A percentile compares a stretch with the other conserved stretches of the same genome.
These are phyloP conservation scores for Eupithecia exiguata DNA, from an alignment of 2,888 invertebrate genomes.

Conservation along the genomic window DNA sequence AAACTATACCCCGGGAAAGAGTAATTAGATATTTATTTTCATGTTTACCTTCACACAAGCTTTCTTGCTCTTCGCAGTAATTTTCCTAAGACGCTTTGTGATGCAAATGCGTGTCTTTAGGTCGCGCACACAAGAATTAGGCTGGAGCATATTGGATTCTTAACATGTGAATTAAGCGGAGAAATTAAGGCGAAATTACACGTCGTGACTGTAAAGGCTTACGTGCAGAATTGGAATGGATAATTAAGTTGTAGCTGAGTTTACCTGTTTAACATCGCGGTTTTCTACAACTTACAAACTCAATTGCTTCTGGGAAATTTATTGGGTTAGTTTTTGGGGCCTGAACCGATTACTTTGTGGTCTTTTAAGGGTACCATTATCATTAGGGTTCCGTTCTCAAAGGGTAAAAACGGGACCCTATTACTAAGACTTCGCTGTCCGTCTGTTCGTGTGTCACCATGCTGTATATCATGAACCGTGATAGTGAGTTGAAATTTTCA, in stretches of 20 bases:
- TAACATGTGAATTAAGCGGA: conserved; percentile 49
- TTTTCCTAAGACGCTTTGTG: conserved; percentile 59
- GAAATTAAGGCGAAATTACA: conserved; percentile 45
- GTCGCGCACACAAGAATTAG: conserved; percentile 36
- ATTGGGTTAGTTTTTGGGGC: neutral
- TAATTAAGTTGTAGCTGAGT: conserved; percentile 35
- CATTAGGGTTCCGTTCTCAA: too few relatives aligned
- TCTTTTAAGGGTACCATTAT: neutral
- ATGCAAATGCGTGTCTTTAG: conserved; percentile 62
- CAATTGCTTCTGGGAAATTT: neutral
- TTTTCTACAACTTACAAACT: neutral
- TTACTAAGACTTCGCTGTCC: too few relatives aligned
- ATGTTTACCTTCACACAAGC: conserved; percentile 2
- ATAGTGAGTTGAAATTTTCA: too few relatives aligned
- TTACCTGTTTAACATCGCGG: conserved; percentile 26
- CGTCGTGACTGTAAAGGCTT: conserved; percentile 38
- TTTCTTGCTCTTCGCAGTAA: conserved; percentile 15
- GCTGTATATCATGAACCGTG: too few relatives aligned
- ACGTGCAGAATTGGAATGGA: conserved; percentile 35
- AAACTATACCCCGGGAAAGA: neutral
- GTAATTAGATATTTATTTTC: conserved; percentile 13
- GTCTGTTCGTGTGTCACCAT: too few relatives aligned
- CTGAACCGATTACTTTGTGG: neutral
- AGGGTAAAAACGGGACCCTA: too few relatives aligned
- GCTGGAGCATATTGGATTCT: conserved; percentile 53